Conservation (phyloP, 2,888 invertebrate species). For the Papilio gigon region DNA sequence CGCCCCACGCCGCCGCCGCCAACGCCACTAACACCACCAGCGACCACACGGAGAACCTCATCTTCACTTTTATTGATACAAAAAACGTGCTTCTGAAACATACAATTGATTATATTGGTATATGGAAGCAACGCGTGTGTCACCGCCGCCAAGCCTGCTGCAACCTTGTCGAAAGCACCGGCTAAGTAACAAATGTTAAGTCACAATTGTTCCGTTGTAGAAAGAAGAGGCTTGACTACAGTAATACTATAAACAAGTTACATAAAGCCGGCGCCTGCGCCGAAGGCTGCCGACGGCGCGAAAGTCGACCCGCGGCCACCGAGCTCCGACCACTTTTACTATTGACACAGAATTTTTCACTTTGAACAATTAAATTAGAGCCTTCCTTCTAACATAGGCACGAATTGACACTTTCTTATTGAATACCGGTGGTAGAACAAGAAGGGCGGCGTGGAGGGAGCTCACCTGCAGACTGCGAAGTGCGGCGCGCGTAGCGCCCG, state of each 20-base stretch:
- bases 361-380: slow-evolving; percentile 50
- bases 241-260: slow-evolving; percentile 47
- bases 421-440: slow-evolving; percentile 34
- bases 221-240: slow-evolving; percentile 20
- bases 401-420: slow-evolving; percentile 25
- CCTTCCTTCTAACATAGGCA: not conserved
- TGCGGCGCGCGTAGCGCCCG: slow-evolving; percentile 70
- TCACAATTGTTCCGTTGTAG: not conserved
- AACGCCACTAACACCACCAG: slow-evolving; percentile 59
- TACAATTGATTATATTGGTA: slow-evolving; percentile 35
- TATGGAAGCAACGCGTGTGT: no score
- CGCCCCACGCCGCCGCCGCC: slow-evolving; percentile 78
- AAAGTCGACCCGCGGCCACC: slow-evolving; percentile 52
- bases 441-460: slow-evolving; percentile 40
- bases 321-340: slow-evolving; percentile 43
- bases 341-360: slow-evolving; percentile 54
- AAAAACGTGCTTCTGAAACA: slow-evolving; percentile 32
- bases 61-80: slow-evolving; percentile 54
- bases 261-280: slow-evolving; percentile 48
- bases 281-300: slow-evolving; percentile 35
- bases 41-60: slow-evolving; percentile 72
- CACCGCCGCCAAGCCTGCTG: no score
- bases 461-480: slow-evolving; percentile 73
- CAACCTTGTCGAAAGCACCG: no score
- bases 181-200: not conserved